Evolutionary conservation across 1,140 invertebrate genomes (phyloP), one percentile per base, ranked within the genome.

Genomic region (Drosophila malerkotliana): DNA sequence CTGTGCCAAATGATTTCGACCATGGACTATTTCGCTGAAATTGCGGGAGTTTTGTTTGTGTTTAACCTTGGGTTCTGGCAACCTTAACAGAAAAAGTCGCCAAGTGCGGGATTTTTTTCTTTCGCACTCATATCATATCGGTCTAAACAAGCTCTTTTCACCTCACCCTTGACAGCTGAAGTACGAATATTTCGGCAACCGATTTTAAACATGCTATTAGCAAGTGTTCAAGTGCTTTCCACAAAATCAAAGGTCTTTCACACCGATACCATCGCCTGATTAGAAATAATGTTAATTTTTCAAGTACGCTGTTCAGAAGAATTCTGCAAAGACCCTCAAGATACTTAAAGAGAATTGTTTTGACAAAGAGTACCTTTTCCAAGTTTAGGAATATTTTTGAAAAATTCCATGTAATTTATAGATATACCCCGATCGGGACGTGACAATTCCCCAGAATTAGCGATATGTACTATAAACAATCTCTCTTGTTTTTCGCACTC

Each of bases 101-200:
- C 7, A 39, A 61, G 24, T 45, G 32, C 30, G 52, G 37, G 39
- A 56, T 14, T 53, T 73, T 74, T 73, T 73, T 57, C 3, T 47
- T 34, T 56, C 51, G 12, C 45, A 32, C 18, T 21, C 28, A 39
- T 64, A 53, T 64, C 59, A 54, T 74, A 64, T 74, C 47, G 52
- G 61, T 53, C 12, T 48, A 26, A 66, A 49, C 15, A 55, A 64
- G 54, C 3, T 12, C n/a, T 47, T 10, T 34, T 34, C 32, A 34
- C 32, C 10, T 39, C 30, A 37, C 72, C 30, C 62, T 75, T 39
- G 39, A 64, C 48, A 66, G 14, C 34, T 53, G n/a, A 56, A 72
- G 53, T 69, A 34, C 24, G 45, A 55, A 34, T 45, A 34, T 41
- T 41, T 49, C 48, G 41, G 49, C 41, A 37, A 12, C 24, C 48